Evolutionary conservation across 2,113 vertebrate genomes (phyloP).

Genomic region (Hypocryptadius cinnamomeus): DNA sequence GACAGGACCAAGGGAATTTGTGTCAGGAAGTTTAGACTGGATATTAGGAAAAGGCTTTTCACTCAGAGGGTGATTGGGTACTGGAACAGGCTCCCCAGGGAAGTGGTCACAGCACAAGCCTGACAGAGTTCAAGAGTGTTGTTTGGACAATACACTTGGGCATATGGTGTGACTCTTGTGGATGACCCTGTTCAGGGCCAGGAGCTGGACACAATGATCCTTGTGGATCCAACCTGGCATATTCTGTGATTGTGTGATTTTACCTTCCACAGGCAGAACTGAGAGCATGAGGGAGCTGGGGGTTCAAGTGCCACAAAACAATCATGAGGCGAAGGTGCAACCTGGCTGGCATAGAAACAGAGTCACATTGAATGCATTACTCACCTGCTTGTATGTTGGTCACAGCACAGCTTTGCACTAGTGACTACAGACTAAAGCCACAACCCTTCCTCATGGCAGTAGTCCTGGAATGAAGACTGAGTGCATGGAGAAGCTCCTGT

Average conservation of each 20-base stretch:
- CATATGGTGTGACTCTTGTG: background rate
- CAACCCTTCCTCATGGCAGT: background rate
- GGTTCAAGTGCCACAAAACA: background rate
- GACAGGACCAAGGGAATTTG: background rate
- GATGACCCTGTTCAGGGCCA: background rate
- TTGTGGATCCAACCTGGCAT: background rate
- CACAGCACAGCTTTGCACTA: background rate
- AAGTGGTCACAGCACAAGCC: background rate
- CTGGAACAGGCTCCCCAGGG: background rate
- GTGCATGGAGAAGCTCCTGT: background rate
- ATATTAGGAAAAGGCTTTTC: background rate
- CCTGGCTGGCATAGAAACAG: background rate
- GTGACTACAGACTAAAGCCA: background rate
- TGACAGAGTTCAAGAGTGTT: background rate
- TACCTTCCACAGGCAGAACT: background rate
- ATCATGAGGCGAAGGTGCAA: background rate
- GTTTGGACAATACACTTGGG: background rate
- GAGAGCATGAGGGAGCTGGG: background rate
- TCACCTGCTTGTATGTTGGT: background rate
- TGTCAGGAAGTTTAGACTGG: background rate
- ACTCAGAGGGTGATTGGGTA: background rate
- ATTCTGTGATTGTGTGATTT: background rate
- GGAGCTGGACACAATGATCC: background rate
- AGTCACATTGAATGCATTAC: background rate
- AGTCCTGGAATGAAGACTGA: background rate